Percentiles rank a stretch among this genome's conserved stretches.
These are phyloP conservation scores for Rhinogobius similis DNA, from an alignment of 2,113 vertebrate genomes.

Conservation along the genomic window DNA sequence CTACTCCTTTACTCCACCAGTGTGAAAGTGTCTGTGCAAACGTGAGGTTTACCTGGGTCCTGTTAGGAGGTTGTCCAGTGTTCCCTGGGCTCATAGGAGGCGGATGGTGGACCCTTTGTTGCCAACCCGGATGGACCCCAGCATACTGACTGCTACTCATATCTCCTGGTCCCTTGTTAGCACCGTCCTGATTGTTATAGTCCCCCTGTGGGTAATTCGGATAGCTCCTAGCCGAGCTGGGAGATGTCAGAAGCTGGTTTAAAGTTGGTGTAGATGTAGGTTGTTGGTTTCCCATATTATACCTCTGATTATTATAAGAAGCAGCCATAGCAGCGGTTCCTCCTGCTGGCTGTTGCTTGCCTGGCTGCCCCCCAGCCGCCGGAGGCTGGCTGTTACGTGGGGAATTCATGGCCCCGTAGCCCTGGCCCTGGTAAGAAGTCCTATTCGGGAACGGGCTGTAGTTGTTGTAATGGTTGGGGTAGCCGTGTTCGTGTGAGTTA, in stretches of 20 bases:
- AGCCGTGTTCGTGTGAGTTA: constrained; percentile 92
- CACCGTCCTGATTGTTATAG: constrained; percentile 88
- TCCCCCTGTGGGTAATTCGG: constrained; percentile 88
- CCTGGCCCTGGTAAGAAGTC: constrained; percentile 88
- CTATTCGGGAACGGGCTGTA: constrained; percentile 88
- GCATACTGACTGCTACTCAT: constrained; percentile 84
- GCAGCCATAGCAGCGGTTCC: constrained; percentile 83
- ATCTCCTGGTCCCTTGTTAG: constrained; percentile 83
- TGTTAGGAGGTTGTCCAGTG: constrained; percentile 84
- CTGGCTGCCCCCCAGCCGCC: constrained; percentile 86
- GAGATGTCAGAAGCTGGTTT: constrained; percentile 95
- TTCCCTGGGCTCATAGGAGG: constrained; percentile 93
- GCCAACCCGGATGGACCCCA: constrained; percentile 88
- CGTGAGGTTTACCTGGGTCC: constrained; percentile 86
- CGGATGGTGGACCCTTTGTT: constrained; percentile 91
- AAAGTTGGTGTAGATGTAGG: constrained; percentile 93
- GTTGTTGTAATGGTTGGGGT: constrained; percentile 93
- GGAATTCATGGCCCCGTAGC: constrained; percentile 84
- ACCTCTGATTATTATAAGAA: constrained; percentile 81
- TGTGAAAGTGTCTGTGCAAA: constrained; percentile 40
- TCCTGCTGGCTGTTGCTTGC: constrained; percentile 86
- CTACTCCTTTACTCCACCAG: constrained; percentile 41
- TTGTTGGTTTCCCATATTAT: constrained; percentile 83
- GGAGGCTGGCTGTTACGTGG: constrained; percentile 79
- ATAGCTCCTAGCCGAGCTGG: constrained; percentile 90